Conservation (phyloP, 2,113 vertebrate genomes). For the Paracanthobrama guichenoti region DNA sequence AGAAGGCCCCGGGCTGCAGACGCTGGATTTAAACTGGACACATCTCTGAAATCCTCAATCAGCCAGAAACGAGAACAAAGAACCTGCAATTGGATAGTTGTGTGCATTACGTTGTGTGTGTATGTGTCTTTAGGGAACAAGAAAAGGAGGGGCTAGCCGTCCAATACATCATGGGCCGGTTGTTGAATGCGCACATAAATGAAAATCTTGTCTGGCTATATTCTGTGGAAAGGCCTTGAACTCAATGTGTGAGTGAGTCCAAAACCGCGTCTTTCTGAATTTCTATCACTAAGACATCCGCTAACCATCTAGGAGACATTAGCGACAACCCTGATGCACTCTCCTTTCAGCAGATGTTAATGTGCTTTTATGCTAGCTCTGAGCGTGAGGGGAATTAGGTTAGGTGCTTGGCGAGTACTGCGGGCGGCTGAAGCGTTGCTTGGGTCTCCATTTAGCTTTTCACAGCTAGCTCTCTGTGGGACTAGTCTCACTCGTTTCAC, state of each 20-base stretch:
- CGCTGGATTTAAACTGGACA: constrained; percentile 50
- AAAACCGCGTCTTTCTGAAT: constrained; percentile 12
- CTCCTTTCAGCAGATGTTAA: constrained; percentile 42
- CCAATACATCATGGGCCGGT: neutral
- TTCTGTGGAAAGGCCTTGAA: constrained; percentile 27
- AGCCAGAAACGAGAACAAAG: constrained; percentile 49
- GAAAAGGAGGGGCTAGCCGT: neutral
- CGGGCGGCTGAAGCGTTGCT: constrained; percentile 15
- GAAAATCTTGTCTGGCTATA: constrained; percentile 15
- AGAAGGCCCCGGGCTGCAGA: constrained; percentile 32
- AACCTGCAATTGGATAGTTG: constrained; percentile 19
- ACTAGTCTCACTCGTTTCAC: constrained; percentile 15
- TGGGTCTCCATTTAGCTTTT: constrained; percentile 38
- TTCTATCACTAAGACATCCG: constrained; percentile 31
- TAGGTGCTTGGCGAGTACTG: constrained; percentile 21
- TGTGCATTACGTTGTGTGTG: constrained; percentile 5
- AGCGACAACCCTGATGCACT: constrained; percentile 10
- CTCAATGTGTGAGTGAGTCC: neutral
- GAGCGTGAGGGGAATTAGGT: constrained; percentile 24
- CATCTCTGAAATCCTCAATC: constrained; percentile 49
- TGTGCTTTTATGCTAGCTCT: constrained; percentile 31
- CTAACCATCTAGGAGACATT: constrained; percentile 47
- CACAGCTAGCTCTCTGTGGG: constrained; percentile 29
- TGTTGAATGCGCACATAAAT: constrained; percentile 8
- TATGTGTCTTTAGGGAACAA: constrained; percentile 11